These are phyloP conservation scores for Heliconius congener DNA, from an alignment of 1,140 invertebrate genomes.

Conservation along the genomic window DNA sequence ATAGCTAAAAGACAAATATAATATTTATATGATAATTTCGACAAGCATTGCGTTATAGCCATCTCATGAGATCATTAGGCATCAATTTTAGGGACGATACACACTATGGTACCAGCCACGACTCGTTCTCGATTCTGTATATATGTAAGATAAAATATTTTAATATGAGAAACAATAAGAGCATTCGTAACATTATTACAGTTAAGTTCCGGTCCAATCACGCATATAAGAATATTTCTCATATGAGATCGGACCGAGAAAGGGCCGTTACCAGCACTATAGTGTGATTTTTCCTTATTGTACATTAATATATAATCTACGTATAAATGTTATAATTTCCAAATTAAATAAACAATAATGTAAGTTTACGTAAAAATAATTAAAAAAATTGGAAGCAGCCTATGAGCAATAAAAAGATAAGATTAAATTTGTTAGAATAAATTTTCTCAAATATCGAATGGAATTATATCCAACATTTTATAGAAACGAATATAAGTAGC, in stretches of 20 bases:
- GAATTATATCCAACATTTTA: no score
- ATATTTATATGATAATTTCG: background rate
- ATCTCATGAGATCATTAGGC: conserved; percentile 27
- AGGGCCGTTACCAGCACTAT: no score
- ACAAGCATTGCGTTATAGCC: background rate
- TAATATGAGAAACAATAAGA: no score
- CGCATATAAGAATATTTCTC: no score
- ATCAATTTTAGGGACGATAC: background rate
- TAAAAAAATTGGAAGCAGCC: background rate
- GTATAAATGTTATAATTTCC: no score
- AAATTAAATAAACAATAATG: background rate
- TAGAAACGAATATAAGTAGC: background rate
- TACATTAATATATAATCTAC: background rate
- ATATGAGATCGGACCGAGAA: no score
- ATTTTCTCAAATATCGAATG: background rate
- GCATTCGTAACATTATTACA: no score
- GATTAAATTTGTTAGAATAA: background rate
- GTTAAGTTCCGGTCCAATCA: no score
- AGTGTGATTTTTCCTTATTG: background rate
- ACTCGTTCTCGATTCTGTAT: no score
- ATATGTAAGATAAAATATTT: no score
- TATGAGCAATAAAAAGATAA: background rate
- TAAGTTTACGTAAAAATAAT: background rate
- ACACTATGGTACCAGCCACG: no score
- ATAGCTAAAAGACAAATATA: background rate